phyloP scores from a whole-genome alignment of 2,113 vertebrate species.

The Nycticorax nycticorax region DNA sequence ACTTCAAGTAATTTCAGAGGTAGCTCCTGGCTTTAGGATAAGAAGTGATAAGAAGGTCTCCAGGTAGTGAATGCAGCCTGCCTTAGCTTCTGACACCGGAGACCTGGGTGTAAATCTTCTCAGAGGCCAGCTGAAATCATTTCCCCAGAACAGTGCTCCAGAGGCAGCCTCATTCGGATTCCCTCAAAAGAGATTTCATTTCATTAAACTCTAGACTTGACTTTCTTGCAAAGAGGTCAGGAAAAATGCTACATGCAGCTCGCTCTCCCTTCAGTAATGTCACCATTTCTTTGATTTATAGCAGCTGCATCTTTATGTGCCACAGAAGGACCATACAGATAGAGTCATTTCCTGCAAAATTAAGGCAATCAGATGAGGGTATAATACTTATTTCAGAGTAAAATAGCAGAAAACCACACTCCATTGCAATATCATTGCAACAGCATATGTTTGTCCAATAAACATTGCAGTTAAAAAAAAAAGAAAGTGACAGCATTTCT shows the following conservation, averaged over 20 bases:
- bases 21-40: constrained; percentile 40
- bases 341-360: constrained; percentile 54
- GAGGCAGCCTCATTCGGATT: constrained; percentile 45
- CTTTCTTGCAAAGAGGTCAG: constrained; percentile 47
- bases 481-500: background rate
- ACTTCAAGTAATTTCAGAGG: constrained; percentile 43
- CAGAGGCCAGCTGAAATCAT: constrained; percentile 52
- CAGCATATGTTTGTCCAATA: background rate
- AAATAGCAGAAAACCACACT: constrained; percentile 5
- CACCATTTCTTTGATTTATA: constrained; percentile 69
- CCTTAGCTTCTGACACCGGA: constrained; percentile 52
- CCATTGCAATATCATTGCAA: background rate
- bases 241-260: constrained; percentile 45
- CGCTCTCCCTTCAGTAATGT: constrained; percentile 35
- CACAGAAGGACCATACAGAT: constrained; percentile 6
- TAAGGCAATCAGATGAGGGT: constrained; percentile 20
- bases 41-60: constrained; percentile 47
- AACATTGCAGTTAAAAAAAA: background rate
- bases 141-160: constrained; percentile 47
- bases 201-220: constrained; percentile 71
- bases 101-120: constrained; percentile 65
- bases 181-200: constrained; percentile 65
- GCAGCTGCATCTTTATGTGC: constrained; percentile 41
- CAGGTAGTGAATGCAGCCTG: constrained; percentile 18
- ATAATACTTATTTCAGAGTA: constrained; percentile 5